Evolutionary conservation across 2,113 vertebrate species (phyloP), one percentile per base, ranked within the genome.

Genomic region (Poeciliopsis occidentalis): DNA sequence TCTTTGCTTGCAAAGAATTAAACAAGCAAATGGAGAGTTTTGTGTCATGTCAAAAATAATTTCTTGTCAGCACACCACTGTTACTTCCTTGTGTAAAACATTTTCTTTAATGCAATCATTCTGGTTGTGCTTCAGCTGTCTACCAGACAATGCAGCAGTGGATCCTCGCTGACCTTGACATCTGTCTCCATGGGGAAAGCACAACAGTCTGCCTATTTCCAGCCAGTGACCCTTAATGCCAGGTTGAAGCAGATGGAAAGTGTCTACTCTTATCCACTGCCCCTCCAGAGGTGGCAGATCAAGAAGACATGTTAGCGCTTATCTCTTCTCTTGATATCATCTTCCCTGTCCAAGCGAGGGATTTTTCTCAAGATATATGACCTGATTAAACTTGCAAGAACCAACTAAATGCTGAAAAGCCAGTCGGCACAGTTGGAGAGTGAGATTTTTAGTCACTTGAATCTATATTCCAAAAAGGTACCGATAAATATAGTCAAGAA

Each of bases 131-230:
- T 34, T 57, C 39, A 13, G 32, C 68, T 34, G 22, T 37, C 10
- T 76, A 69, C 78, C 77, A 51, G 74, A 82, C 47, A 67, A 34
- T 69, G 63, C 73, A 77, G 80, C 79, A 81, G 68, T 82, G 69
- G 76, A 66, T 69, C 79, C 75, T 82, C 75, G 57, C 76, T 85
- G 80, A 90, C 75, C 83, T 75, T 87, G 79, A 87, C 80, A 85
- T 88, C 64, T 88, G 81, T 84, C 82, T 88, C 68, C 54, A 76
- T 54, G 64, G 73, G 73, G 71, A 81, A n/a, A 75, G 71, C 80
- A 92, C 85, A 87, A 89, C 71, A 71, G 69, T 51, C 24, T 51
- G 65, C 78, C 60, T 87, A 68, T 92, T 85, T 81, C 67, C 68
- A 78, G 27, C 72, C 75, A 66, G 63, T 90, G 87, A 89, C 86